These are phyloP conservation scores for Eupithecia inturbata DNA, from an alignment of 2,888 invertebrate genomes.

Conservation along the genomic window DNA sequence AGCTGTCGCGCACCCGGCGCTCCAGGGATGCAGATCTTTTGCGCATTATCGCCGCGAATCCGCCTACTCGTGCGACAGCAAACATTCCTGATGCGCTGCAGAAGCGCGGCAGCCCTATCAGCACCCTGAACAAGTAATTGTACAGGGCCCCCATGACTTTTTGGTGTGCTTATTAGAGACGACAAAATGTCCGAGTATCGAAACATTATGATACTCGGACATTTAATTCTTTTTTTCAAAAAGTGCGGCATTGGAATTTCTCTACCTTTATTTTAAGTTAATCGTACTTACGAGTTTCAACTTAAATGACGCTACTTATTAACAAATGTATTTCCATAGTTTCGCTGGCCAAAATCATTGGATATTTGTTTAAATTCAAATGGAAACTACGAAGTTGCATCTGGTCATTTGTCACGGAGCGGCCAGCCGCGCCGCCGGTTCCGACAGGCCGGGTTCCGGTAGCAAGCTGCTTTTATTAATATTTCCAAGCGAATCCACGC, in stretches of 20 bases:
- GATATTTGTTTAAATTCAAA: conserved; percentile 68
- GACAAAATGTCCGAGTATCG: too few species aligned
- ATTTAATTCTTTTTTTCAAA: neutral
- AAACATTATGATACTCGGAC: neutral
- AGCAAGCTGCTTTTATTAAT: conserved; percentile 83
- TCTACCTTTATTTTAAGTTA: neutral
- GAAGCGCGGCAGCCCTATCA: too few species aligned
- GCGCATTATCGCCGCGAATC: too few species aligned
- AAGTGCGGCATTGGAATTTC: neutral
- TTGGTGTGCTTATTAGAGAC: too few species aligned
- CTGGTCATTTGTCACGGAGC: conserved; percentile 79
- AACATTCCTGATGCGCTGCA: too few species aligned
- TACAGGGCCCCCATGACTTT: too few species aligned
- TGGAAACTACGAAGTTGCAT: conserved; percentile 77
- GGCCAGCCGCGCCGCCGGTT: conserved; percentile 57
- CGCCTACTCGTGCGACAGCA: too few species aligned
- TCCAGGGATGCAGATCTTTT: too few species aligned
- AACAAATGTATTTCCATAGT: neutral
- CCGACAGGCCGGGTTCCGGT: conserved; percentile 71
- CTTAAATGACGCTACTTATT: neutral
- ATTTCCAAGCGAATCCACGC: conserved; percentile 82
- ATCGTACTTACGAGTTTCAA: neutral
- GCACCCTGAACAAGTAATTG: too few species aligned
- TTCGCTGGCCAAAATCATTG: conserved; percentile 39
- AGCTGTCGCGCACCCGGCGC: too few species aligned